These are phyloP conservation scores for Catocala fraxini DNA, from an alignment of 2,888 invertebrate species.

Conservation along the genomic window DNA sequence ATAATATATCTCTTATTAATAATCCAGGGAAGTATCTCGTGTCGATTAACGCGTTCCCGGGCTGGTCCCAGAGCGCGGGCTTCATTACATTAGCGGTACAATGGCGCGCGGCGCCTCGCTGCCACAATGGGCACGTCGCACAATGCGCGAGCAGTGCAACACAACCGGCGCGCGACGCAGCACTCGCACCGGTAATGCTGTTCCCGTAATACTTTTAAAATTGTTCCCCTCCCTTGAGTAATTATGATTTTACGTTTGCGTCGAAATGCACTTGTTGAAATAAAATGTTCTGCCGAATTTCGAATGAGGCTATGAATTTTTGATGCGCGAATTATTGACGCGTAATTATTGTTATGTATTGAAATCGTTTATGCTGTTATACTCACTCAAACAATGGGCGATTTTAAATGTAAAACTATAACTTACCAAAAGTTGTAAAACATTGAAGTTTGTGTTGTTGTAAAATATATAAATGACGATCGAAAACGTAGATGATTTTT, in stretches of 20 bases:
- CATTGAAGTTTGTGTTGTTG: too few species aligned
- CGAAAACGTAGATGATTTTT: too few species aligned
- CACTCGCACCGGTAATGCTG: constrained; percentile 5
- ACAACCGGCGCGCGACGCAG: constrained; percentile 2
- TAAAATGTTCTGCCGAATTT: constrained; percentile 31
- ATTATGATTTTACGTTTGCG: constrained; percentile 44
- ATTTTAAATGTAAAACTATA: neutral
- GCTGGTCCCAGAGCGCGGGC: constrained; percentile 30
- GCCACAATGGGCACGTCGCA: constrained; percentile 31
- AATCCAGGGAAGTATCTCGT: constrained; percentile 34
- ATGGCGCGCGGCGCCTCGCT: constrained; percentile 26
- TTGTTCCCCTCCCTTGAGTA: constrained; percentile 39
- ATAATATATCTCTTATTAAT: constrained; percentile 52
- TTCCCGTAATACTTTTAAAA: constrained; percentile 48
- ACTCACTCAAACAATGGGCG: neutral
- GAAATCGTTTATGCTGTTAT: neutral
- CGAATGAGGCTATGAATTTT: constrained; percentile 31
- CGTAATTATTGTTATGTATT: constrained; percentile 1
- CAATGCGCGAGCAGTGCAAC: constrained; percentile 12
- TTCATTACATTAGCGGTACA: constrained; percentile 51
- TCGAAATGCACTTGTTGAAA: constrained; percentile 28
- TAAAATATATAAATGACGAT: too few species aligned
- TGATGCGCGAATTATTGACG: constrained; percentile 30
- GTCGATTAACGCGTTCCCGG: constrained; percentile 41
- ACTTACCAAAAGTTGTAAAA: too few species aligned